A percentile compares a stretch with the other conserved stretches of the same genome.
Conservation (phyloP, 2,797 vertebrate genomes). For the Alca torda region DNA sequence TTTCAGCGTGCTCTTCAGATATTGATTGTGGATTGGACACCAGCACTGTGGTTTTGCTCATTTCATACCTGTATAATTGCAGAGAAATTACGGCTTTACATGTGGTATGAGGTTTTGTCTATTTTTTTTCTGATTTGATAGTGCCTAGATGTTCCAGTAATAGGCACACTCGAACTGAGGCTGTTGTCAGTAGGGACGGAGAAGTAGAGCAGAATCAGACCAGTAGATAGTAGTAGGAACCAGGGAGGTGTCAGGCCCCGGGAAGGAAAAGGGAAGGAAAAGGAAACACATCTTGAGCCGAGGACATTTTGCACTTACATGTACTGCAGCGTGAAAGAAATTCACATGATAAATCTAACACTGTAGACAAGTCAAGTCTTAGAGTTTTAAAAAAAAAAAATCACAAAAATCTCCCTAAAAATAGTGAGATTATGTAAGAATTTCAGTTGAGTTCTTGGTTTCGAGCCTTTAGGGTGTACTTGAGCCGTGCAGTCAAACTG, state of each 20-base stretch:
- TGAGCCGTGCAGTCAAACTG: neutral
- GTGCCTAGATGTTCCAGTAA: neutral
- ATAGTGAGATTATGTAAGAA: neutral
- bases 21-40: neutral
- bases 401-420: conserved; percentile 17
- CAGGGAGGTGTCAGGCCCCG: neutral
- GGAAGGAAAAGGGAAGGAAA: neutral
- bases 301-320: neutral
- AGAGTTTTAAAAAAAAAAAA: neutral
- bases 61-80: neutral
- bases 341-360: neutral
- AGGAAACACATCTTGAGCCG: neutral
- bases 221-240: neutral
- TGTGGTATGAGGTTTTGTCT: neutral
- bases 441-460: neutral
- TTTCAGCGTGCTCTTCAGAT: neutral
- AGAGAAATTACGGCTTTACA: neutral
- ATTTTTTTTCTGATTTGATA: neutral
- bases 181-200: neutral
- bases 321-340: neutral
- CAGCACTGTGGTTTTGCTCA: neutral
- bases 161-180: neutral
- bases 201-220: neutral
- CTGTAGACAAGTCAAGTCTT: neutral
- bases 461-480: neutral